Percentiles rank a stretch among this genome's conserved stretches.
Evolutionary conservation across 2,888 invertebrate species (phyloP).

Genomic region (Phaedon cochleariae): DNA sequence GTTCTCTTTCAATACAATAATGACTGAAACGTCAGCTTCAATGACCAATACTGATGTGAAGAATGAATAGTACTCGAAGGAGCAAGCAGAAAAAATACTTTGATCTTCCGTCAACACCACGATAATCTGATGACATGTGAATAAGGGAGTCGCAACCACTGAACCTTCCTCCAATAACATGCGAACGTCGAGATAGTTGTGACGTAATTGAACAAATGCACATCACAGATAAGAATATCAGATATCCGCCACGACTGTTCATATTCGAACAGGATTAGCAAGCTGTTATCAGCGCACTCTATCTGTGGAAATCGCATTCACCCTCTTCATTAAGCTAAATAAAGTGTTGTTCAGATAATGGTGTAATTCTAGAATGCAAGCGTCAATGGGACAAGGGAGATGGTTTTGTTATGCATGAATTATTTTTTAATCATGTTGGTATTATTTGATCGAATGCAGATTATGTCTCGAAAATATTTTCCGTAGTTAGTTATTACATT

Average conservation of each 20-base stretch:
- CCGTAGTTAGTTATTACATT: no score
- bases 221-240: conserved; percentile 52
- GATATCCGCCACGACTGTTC: conserved; percentile 49
- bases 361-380: conserved; percentile 26
- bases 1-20: no score
- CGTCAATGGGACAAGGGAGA: conserved; percentile 1
- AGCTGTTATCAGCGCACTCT: conserved; percentile 52
- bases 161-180: conserved; percentile 25
- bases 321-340: conserved; percentile 30
- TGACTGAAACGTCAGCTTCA: no score
- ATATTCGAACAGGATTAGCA: conserved; percentile 52
- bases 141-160: conserved; percentile 27
- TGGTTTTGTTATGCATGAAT: conserved; percentile 11
- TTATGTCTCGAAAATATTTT: no score
- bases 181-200: conserved; percentile 43
- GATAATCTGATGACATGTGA: conserved; percentile 5
- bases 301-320: conserved; percentile 43
- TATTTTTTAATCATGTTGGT: not conserved
- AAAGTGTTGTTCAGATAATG: conserved; percentile 27
- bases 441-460: no score
- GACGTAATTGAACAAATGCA: conserved; percentile 51
- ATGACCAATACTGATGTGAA: no score
- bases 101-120: no score
- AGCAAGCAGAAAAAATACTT: no score
- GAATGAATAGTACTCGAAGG: no score